These are phyloP conservation scores for Oryctolagus cuniculus DNA, from an alignment of 2,113 vertebrate genomes.

Conservation along the genomic window DNA sequence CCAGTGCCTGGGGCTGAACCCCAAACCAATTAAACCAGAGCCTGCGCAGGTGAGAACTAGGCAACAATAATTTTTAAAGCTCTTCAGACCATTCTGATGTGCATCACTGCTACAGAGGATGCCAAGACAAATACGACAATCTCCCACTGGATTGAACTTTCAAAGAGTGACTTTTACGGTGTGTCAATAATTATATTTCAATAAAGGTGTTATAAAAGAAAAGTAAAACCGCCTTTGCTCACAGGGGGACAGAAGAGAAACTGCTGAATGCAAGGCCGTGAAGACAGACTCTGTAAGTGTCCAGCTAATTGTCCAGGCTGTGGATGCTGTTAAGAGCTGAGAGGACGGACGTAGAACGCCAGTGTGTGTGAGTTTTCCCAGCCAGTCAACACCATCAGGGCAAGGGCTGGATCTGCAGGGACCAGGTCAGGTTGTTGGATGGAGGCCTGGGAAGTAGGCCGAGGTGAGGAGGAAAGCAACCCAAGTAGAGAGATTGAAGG, in stretches of 20 bases:
- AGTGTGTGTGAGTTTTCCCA: neutral
- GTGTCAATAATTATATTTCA: slow-evolving; percentile 57
- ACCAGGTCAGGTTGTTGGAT: neutral
- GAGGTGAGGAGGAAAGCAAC: neutral
- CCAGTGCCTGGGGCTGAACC: too few species aligned
- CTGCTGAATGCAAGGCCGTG: slow-evolving; percentile 29
- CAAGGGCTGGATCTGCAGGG: neutral
- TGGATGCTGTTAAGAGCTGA: neutral
- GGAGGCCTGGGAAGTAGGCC: neutral
- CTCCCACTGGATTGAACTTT: slow-evolving; percentile 41
- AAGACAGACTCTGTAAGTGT: neutral
- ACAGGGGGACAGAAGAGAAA: neutral
- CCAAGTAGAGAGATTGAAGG: neutral
- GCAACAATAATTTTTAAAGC: neutral
- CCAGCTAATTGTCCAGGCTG: neutral
- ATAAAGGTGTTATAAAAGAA: slow-evolving; percentile 41
- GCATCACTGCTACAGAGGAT: neutral
- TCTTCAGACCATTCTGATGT: neutral
- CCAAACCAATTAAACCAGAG: slow-evolving; percentile 35
- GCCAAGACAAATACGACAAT: slow-evolving; percentile 41
- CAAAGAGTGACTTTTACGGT: slow-evolving; percentile 38
- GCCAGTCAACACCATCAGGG: neutral
- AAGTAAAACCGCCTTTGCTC: slow-evolving; percentile 41
- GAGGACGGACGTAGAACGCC: neutral
- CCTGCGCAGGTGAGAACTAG: neutral